Percentiles rank a stretch among this genome's conserved stretches.
Evolutionary conservation across 2,888 invertebrate species (phyloP).

Genomic region (Nomada hirtipes): DNA sequence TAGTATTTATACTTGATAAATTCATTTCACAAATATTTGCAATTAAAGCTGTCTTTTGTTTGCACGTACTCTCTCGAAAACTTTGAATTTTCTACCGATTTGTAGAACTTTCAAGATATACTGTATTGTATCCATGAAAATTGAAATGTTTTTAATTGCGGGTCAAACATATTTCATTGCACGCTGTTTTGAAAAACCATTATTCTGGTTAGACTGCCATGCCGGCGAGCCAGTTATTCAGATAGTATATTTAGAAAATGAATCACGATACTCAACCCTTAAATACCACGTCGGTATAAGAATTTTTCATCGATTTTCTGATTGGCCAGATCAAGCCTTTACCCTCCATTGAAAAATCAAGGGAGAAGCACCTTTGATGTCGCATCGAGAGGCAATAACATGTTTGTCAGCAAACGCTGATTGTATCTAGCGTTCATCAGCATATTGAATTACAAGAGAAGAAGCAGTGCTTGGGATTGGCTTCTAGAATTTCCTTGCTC

Average conservation of each 20-base stretch:
- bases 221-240: background rate
- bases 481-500: conserved; percentile 18
- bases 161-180: background rate
- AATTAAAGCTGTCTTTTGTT: too few species aligned
- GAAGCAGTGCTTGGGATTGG: background rate
- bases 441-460: conserved; percentile 22
- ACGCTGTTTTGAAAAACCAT: background rate
- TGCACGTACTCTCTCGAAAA: too few species aligned
- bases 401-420: background rate
- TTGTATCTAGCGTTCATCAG: conserved; percentile 5
- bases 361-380: conserved; percentile 1
- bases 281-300: background rate
- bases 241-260: conserved; percentile 20
- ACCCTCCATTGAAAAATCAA: background rate
- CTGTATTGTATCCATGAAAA: background rate
- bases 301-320: background rate
- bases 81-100: too few species aligned
- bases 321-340: background rate
- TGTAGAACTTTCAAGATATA: too few species aligned
- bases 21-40: background rate
- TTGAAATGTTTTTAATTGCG: background rate
- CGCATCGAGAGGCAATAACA: background rate
- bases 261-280: conserved; percentile 1
- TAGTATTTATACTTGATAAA: background rate
- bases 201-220: background rate